Conservation (phyloP, 1,140 invertebrate species). For the Aporrectodea caliginosa region DNA sequence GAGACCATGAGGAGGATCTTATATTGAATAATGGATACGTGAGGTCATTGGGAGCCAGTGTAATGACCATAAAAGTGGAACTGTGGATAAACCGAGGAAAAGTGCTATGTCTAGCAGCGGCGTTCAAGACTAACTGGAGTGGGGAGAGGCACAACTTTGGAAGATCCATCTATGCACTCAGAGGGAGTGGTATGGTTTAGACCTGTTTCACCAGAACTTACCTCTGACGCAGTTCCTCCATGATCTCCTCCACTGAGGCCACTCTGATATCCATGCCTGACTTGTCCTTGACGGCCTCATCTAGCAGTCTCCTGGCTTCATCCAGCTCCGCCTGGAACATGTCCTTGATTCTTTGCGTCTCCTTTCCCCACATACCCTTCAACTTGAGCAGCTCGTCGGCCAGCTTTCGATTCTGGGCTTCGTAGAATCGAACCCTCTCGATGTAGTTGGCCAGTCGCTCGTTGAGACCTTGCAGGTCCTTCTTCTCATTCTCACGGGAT, state of each 20-base stretch:
- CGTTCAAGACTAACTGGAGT: too few species aligned
- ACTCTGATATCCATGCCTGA: slow-evolving; percentile 32
- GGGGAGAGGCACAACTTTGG: too few species aligned
- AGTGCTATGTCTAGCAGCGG: too few species aligned
- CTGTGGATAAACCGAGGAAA: too few species aligned
- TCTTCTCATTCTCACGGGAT: slow-evolving; percentile 17
- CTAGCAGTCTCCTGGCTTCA: slow-evolving; percentile 39
- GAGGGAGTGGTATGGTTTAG: neutral
- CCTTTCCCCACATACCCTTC: slow-evolving; percentile 33
- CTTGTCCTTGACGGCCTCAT: slow-evolving; percentile 37
- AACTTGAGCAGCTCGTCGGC: slow-evolving; percentile 33
- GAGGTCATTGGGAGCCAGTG: too few species aligned
- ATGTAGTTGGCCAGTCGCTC: slow-evolving; percentile 22
- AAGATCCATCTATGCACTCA: too few species aligned
- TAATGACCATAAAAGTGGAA: too few species aligned
- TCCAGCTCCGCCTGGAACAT: slow-evolving; percentile 36
- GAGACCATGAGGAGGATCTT: too few species aligned
- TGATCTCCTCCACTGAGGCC: slow-evolving; percentile 39
- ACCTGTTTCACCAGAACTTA: slow-evolving; percentile 37
- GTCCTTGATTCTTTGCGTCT: slow-evolving; percentile 30
- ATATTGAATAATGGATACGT: too few species aligned
- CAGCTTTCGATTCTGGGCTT: slow-evolving; percentile 33
- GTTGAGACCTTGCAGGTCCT: slow-evolving; percentile 18
- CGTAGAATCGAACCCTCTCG: slow-evolving; percentile 31
- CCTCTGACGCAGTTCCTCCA: slow-evolving; percentile 45